phyloP scores from a whole-genome alignment of 2,113 vertebrate species.

The Austrofundulus limnaeus region DNA sequence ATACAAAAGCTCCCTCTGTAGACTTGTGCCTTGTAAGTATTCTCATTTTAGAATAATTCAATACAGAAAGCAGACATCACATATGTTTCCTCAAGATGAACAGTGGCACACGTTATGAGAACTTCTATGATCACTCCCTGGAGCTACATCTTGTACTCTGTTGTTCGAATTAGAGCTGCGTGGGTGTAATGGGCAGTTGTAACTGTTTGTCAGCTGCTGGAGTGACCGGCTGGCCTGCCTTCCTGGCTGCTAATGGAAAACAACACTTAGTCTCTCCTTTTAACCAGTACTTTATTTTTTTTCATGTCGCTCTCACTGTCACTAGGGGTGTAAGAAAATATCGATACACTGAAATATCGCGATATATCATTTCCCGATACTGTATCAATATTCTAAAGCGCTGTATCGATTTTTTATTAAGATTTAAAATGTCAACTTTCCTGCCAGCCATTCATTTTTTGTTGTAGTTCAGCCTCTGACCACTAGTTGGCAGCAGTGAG shows the following conservation, averaged over 20 bases:
- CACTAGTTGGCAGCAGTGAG: too few relatives aligned
- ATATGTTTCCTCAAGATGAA: constrained; percentile 3
- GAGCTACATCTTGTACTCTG: constrained; percentile 14
- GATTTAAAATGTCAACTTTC: too few relatives aligned
- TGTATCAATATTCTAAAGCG: too few relatives aligned
- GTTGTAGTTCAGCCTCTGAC: too few relatives aligned
- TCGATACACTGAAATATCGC: too few relatives aligned
- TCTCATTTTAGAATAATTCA: constrained; percentile 23
- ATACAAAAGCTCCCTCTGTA: constrained; percentile 1
- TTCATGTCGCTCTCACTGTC: constrained; percentile 9
- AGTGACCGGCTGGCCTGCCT: constrained; percentile 31
- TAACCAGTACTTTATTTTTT: constrained; percentile 11
- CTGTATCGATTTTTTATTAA: too few relatives aligned
- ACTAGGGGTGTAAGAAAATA: too few relatives aligned
- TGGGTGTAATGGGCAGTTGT: constrained; percentile 60
- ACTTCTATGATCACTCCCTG: constrained; percentile 23
- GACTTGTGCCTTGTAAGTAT: constrained; percentile 5
- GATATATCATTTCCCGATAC: too few relatives aligned
- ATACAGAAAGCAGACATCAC: not conserved
- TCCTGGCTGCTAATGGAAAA: constrained; percentile 49
- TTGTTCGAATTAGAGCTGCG: constrained; percentile 43
- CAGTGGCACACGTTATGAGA: constrained; percentile 2
- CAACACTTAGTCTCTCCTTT: constrained; percentile 23
- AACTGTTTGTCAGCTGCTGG: constrained; percentile 60
- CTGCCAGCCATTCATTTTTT: too few relatives aligned